A percentile compares a stretch with the other conserved stretches of the same genome.
phyloP scores from a whole-genome alignment of 2,113 vertebrate genomes.

The Ciconia stormi region DNA sequence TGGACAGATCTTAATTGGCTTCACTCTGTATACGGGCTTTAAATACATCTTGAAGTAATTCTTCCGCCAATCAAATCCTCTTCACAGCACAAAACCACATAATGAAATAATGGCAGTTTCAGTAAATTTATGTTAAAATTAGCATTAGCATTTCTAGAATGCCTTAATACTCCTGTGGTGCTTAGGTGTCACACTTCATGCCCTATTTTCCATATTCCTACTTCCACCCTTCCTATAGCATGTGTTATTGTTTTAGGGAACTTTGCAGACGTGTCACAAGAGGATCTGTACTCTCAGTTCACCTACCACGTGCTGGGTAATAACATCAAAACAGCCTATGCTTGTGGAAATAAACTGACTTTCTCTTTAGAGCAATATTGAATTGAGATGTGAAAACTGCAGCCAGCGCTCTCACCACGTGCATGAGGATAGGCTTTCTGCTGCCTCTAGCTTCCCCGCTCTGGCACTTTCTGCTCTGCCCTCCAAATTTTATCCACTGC shows the following conservation, averaged over 20 bases:
- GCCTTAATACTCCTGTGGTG: conserved; percentile 19
- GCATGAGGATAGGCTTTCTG: neutral
- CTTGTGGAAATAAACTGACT: neutral
- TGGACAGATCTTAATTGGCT: neutral
- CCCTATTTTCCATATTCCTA: neutral
- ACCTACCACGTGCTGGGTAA: neutral
- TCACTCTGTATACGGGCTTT: neutral
- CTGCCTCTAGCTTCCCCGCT: neutral
- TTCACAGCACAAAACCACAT: neutral
- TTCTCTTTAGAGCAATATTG: neutral
- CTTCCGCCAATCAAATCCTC: neutral
- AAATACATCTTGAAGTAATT: neutral
- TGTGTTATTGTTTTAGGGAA: conserved; percentile 41
- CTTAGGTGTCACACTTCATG: neutral
- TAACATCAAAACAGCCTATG: neutral
- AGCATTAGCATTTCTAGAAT: conserved; percentile 19
- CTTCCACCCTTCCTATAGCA: neutral
- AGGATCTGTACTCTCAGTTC: neutral
- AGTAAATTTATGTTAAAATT: neutral
- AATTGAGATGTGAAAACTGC: neutral
- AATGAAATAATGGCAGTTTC: neutral
- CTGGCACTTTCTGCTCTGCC: neutral
- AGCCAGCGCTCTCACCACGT: accelerated
- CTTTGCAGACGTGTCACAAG: neutral
- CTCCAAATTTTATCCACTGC: neutral